These are phyloP conservation scores for Acanthurus leucopareius DNA, from an alignment of 2,797 vertebrate genomes.

Conservation along the genomic window DNA sequence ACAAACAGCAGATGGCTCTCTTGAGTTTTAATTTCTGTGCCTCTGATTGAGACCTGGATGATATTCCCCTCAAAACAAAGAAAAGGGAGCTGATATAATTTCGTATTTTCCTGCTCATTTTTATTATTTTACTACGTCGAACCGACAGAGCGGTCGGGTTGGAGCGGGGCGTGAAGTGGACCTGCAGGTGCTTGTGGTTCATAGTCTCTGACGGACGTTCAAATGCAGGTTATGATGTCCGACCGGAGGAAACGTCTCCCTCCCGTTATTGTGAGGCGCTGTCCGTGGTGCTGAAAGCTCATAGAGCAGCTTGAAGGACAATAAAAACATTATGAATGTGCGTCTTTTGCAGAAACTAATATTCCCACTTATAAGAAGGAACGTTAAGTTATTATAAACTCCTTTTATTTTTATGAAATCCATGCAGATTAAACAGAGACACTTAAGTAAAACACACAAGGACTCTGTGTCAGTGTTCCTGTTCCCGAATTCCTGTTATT, in stretches of 20 bases:
- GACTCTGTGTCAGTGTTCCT: background rate
- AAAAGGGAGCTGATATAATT: background rate
- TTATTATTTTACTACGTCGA: too few relatives aligned
- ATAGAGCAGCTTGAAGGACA: background rate
- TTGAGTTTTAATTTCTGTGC: conserved; percentile 90
- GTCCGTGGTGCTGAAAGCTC: conserved; percentile 72
- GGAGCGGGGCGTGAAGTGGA: background rate
- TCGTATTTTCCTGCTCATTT: too few relatives aligned
- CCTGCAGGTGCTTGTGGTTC: background rate
- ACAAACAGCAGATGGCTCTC: conserved; percentile 99
- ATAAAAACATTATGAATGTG: background rate
- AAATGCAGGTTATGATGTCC: conserved; percentile 29
- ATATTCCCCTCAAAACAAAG: conserved; percentile 58
- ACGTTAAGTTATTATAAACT: background rate
- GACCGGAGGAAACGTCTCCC: background rate
- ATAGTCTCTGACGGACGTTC: conserved; percentile 10
- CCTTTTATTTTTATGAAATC: background rate
- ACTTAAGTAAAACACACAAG: background rate
- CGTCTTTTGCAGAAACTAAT: background rate
- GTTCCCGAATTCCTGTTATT: background rate
- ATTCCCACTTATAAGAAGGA: background rate
- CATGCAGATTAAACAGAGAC: background rate
- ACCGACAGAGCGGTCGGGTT: too few relatives aligned
- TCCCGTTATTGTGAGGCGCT: conserved; percentile 44
- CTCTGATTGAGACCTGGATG: conserved; percentile 72